phyloP scores from a whole-genome alignment of 2,113 vertebrate genomes.

The Odocoileus virginianus region DNA sequence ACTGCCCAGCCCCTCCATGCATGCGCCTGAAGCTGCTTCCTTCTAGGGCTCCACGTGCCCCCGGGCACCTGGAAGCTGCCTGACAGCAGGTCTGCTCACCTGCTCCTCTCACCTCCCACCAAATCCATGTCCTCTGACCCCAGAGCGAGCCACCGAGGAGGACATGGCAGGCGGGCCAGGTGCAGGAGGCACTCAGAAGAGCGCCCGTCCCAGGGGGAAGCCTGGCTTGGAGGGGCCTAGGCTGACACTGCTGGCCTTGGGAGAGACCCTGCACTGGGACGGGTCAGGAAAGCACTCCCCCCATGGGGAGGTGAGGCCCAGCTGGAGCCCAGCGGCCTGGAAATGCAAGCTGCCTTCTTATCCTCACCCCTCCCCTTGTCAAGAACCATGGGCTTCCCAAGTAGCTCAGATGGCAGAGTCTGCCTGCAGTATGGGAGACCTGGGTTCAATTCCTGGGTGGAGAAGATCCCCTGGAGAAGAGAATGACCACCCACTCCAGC shows the following conservation, averaged over 20 bases:
- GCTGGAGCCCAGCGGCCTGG: background rate
- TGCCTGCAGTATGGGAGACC: background rate
- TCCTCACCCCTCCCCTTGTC: background rate
- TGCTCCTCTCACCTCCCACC: background rate
- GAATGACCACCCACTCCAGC: background rate
- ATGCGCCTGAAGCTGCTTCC: background rate
- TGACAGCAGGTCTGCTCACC: background rate
- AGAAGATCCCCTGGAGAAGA: background rate
- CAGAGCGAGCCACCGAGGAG: background rate
- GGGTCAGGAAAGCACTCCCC: background rate
- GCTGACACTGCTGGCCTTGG: background rate
- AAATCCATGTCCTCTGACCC: background rate
- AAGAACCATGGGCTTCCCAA: background rate
- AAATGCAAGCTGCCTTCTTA: background rate
- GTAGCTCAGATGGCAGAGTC: background rate
- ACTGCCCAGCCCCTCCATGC: fast-evolving
- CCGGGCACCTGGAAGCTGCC: background rate
- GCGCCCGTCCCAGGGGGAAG: background rate
- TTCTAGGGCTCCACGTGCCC: background rate
- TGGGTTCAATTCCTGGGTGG: background rate
- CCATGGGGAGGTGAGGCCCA: background rate
- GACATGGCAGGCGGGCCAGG: background rate
- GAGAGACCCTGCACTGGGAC: background rate
- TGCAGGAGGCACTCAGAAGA: no score
- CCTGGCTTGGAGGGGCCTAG: background rate